Conservation (phyloP, 2,888 invertebrate genomes). For the Mellilla xanthometata region DNA sequence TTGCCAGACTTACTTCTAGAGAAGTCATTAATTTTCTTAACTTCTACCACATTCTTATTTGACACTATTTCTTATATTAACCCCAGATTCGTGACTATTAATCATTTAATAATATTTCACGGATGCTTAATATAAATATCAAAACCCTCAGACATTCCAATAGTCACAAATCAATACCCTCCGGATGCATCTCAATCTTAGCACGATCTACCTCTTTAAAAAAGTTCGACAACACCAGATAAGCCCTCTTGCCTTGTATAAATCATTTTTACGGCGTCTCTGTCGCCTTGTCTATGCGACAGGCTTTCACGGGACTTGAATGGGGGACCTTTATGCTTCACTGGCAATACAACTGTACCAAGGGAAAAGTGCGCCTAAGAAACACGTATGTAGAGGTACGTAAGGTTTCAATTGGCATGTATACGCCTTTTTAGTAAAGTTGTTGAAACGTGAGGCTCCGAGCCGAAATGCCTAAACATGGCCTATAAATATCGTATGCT, state of each 20-base stretch:
- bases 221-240: slow-evolving; percentile 65
- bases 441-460: slow-evolving; percentile 40
- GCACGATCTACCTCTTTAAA: slow-evolving; percentile 59
- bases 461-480: slow-evolving; percentile 66
- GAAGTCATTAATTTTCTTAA: too few species aligned
- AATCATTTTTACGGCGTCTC: slow-evolving; percentile 74
- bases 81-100: neutral
- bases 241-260: slow-evolving; percentile 64
- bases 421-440: slow-evolving; percentile 13
- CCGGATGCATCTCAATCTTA: slow-evolving; percentile 41
- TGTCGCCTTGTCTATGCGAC: slow-evolving; percentile 67
- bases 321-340: slow-evolving; percentile 64
- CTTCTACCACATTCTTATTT: too few species aligned
- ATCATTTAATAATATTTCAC: neutral
- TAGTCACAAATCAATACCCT: slow-evolving; percentile 32
- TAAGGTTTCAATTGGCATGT: slow-evolving; percentile 37
- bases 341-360: slow-evolving; percentile 48
- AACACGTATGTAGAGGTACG: slow-evolving; percentile 23
- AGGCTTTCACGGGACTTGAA: slow-evolving; percentile 71
- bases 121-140: neutral
- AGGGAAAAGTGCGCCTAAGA: slow-evolving; percentile 16
- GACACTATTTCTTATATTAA: too few species aligned
- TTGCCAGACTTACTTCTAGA: too few species aligned
- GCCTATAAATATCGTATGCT: slow-evolving; percentile 68
- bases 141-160: slow-evolving; percentile 13